phyloP scores from a whole-genome alignment of 2,113 vertebrate species.

The Ophthalmolycus amberensis region DNA sequence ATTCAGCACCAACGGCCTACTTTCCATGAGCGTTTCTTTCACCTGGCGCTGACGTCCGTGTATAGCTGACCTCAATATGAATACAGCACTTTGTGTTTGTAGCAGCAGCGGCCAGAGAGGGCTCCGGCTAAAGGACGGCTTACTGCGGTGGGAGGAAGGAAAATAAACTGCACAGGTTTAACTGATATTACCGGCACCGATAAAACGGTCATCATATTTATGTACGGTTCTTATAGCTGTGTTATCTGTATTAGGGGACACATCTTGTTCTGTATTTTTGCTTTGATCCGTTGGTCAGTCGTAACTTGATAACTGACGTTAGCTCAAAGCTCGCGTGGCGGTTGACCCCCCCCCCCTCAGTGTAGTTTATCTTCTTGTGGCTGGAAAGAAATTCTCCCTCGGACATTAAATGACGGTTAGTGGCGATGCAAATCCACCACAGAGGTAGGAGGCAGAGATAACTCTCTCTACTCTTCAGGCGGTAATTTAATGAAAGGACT shows the following conservation, averaged over 20 bases:
- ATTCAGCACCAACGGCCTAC: constrained; percentile 47
- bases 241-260: neutral
- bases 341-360: neutral
- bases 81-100: constrained; percentile 44
- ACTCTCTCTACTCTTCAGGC: neutral
- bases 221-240: neutral
- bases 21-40: constrained; percentile 62
- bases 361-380: neutral
- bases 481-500: neutral
- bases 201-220: neutral
- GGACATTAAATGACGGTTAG: constrained; percentile 25
- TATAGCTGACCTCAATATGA: constrained; percentile 49
- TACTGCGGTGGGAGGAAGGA: constrained; percentile 18
- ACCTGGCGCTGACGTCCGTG: constrained; percentile 37
- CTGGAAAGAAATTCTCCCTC: neutral
- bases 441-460: constrained; percentile 11
- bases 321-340: neutral
- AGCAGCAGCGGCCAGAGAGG: constrained; percentile 20
- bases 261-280: neutral
- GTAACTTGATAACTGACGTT: neutral
- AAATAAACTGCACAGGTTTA: constrained; percentile 17
- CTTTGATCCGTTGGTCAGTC: neutral
- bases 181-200: constrained; percentile 11
- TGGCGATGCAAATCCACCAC: constrained; percentile 26
- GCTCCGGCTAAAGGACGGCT: constrained; percentile 15